Conservation (phyloP, 2,113 vertebrate species). For the Drymodes brunneopygia region DNA sequence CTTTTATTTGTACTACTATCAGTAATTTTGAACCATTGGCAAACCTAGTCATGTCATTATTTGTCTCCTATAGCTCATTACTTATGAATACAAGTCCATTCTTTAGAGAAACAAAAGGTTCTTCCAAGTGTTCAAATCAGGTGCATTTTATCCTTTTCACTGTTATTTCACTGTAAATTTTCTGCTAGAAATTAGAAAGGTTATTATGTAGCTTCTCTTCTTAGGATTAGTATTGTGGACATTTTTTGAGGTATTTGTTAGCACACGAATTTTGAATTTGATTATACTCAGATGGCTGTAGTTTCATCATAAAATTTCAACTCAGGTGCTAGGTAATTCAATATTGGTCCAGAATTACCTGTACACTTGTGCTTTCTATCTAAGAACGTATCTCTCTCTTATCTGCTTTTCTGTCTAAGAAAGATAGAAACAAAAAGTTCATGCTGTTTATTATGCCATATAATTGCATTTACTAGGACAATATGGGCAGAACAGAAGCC, state of each 20-base stretch:
- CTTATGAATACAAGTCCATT: constrained; percentile 2
- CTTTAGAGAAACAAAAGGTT: constrained; percentile 19
- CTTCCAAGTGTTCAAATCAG: constrained; percentile 12
- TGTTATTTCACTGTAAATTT: background rate
- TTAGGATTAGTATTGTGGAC: background rate
- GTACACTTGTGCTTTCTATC: background rate
- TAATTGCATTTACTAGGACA: background rate
- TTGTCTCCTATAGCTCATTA: constrained; percentile 18
- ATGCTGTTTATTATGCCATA: background rate
- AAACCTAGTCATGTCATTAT: background rate
- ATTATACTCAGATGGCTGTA: background rate
- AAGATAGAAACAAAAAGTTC: background rate
- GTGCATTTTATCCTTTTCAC: constrained; percentile 9
- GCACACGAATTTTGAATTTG: background rate
- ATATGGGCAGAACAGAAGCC: background rate
- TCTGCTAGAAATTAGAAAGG: background rate
- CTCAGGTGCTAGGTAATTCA: background rate
- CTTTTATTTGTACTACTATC: background rate
- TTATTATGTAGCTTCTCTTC: background rate
- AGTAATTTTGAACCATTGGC: background rate
- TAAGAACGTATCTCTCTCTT: too few relatives aligned
- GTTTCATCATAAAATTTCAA: background rate
- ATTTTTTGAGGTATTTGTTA: background rate
- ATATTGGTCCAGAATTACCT: background rate
- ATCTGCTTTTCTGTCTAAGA: too few relatives aligned